phyloP scores from a whole-genome alignment of 2,888 invertebrate species.

The Stenolophus ochropezus region DNA sequence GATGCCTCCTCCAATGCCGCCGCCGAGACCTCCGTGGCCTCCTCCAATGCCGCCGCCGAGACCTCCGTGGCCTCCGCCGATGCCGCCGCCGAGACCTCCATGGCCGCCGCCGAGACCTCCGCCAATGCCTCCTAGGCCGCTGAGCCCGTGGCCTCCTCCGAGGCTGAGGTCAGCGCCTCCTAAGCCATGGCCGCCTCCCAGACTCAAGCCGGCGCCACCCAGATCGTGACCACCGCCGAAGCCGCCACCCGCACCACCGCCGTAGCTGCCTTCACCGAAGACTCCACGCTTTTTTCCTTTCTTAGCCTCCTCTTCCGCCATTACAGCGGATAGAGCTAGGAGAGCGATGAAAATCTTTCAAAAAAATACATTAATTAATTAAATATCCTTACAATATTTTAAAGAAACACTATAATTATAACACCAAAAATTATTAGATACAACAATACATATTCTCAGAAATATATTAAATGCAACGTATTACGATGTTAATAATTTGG shows the following conservation, averaged over 20 bases:
- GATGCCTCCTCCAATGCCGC: constrained; percentile 57
- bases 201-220: not conserved
- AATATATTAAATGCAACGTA: too few species aligned
- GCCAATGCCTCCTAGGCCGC: constrained; percentile 19
- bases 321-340: constrained; percentile 55
- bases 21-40: constrained; percentile 17
- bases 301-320: constrained; percentile 56
- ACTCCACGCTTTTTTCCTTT: constrained; percentile 53
- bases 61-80: constrained; percentile 31
- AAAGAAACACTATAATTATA: too few species aligned
- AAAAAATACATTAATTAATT: constrained; percentile 18
- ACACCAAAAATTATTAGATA: too few species aligned
- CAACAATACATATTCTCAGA: too few species aligned
- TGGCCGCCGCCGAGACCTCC: constrained; percentile 31
- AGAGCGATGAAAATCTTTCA: constrained; percentile 49
- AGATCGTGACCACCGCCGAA: constrained; percentile 28
- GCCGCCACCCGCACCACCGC: constrained; percentile 43
- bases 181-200: constrained; percentile 36
- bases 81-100: constrained; percentile 28
- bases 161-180: constrained; percentile 44
- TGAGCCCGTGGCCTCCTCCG: constrained; percentile 38
- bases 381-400: not conserved
- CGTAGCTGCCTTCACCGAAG: constrained; percentile 46
- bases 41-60: constrained; percentile 44
- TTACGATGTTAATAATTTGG: too few species aligned